Evolutionary conservation across 2,888 invertebrate species (phyloP), one percentile per base, ranked within the genome.

Genomic region (Oscheius myriophilus): DNA sequence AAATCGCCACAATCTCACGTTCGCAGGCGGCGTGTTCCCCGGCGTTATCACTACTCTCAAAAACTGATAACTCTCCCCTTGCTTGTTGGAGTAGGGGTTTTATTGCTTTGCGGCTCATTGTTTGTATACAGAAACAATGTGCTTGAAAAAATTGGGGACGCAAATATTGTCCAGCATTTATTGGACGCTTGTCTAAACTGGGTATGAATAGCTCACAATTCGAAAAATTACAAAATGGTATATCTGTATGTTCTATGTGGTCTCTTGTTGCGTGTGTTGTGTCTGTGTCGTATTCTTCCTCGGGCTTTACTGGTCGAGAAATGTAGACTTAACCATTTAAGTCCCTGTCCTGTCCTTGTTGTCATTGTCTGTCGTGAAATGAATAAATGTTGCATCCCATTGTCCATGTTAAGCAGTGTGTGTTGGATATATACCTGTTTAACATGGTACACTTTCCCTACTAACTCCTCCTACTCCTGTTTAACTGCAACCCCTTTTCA

Each of bases 351-450:
- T 41, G 61, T 61, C 49, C 49, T 43, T 33, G 39, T 61, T 46
- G 61, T 61, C 49, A 49, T 42, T 58, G 33, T 33, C 3, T 18
- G 49, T 49, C 23, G 25, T 61, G 18, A 21, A 61, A 41, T 57
- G 16, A 54, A 58, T 58, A 61, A 58, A 58, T 58, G 58, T 43
- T 58, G 26, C 21, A 14, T 46, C 49, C 26, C 23, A 39, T 21
- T 49, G 46, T 33, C 61, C 61, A 61, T 61, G 61, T 61, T 61
- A 61, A 61, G 49, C 61, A 61, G n/a, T 26, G 61, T 33, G 33
- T 25, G 61, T 49, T 33, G 46, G 7, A 49, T n/a, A 26, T 25
- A 23, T 61, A 49, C 61, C 61, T 61, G 61, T 61, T 61, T 61
- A 61, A 61, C 61, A 61, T 61, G 61, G 61, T 61, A 49, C 51